A percentile compares a stretch with the other conserved stretches of the same genome.
Evolutionary conservation across 2,113 vertebrate genomes (phyloP).

Genomic region (Zosterops lateralis): DNA sequence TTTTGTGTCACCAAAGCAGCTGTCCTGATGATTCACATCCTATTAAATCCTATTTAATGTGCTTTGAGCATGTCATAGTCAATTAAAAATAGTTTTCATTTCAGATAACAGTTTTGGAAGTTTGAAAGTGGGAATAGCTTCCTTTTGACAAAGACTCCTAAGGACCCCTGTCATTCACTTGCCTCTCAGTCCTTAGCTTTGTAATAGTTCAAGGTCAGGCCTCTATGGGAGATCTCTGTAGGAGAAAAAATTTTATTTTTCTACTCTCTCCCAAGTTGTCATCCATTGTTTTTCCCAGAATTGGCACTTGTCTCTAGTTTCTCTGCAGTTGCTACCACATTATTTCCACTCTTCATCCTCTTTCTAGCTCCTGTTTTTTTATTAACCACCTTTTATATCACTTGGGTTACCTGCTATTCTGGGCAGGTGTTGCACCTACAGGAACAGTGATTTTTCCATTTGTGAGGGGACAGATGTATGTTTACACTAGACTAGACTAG

Average conservation of each 20-base stretch:
- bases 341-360: not conserved
- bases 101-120: not conserved
- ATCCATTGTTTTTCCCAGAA: not conserved
- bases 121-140: not conserved
- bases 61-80: constrained; percentile 14
- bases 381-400: not conserved
- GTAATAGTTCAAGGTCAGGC: not conserved
- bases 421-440: not conserved
- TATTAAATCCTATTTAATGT: constrained; percentile 40
- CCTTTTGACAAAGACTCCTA: not conserved
- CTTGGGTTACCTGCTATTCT: not conserved
- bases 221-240: not conserved
- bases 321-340: not conserved
- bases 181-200: not conserved
- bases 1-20: constrained; percentile 23
- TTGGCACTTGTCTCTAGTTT: not conserved
- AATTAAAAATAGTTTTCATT: constrained; percentile 38
- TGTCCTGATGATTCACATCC: constrained; percentile 23
- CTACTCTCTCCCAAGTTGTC: not conserved
- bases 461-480: not conserved
- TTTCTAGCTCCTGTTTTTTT: not conserved
- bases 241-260: not conserved
- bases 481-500: not conserved
- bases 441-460: not conserved
- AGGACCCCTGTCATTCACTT: not conserved